A percentile compares a stretch with the other conserved stretches of the same genome.
Evolutionary conservation across 2,113 vertebrate species (phyloP).

Genomic region (Tachycineta bicolor): DNA sequence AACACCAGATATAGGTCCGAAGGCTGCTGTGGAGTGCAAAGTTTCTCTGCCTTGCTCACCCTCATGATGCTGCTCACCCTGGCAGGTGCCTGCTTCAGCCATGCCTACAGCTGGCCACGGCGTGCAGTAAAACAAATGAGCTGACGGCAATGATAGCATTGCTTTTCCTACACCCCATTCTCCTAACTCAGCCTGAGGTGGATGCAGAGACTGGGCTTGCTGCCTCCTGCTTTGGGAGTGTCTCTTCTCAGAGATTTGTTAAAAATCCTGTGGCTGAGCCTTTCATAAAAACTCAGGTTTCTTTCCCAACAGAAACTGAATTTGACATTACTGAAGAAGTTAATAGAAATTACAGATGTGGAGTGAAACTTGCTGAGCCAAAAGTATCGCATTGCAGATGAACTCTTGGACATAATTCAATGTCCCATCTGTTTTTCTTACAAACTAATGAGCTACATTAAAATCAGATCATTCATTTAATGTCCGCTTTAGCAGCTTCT

Average conservation of each 20-base stretch:
- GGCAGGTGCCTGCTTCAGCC: background rate
- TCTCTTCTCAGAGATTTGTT: background rate
- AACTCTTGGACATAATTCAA: background rate
- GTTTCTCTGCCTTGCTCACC: background rate
- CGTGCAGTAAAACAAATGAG: background rate
- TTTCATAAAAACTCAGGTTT: background rate
- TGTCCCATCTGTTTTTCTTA: background rate
- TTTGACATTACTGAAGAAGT: background rate
- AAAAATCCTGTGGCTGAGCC: background rate
- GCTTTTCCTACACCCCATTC: background rate
- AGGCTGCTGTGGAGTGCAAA: background rate
- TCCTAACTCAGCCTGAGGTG: background rate
- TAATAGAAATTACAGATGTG: background rate
- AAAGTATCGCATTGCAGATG: background rate
- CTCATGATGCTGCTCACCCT: background rate
- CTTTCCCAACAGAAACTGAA: background rate
- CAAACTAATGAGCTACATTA: background rate
- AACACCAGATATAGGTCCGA: rapidly evolving
- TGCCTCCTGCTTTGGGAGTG: rapidly evolving
- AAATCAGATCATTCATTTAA: slow-evolving; percentile 26
- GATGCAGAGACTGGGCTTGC: background rate
- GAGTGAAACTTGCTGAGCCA: background rate
- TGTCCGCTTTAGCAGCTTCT: background rate
- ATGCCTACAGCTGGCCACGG: rapidly evolving
- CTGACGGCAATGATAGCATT: rapidly evolving